Percentiles rank a stretch among this genome's conserved stretches.
Evolutionary conservation across 2,113 vertebrate species (phyloP).

Genomic region (Chionodraco myersi): DNA sequence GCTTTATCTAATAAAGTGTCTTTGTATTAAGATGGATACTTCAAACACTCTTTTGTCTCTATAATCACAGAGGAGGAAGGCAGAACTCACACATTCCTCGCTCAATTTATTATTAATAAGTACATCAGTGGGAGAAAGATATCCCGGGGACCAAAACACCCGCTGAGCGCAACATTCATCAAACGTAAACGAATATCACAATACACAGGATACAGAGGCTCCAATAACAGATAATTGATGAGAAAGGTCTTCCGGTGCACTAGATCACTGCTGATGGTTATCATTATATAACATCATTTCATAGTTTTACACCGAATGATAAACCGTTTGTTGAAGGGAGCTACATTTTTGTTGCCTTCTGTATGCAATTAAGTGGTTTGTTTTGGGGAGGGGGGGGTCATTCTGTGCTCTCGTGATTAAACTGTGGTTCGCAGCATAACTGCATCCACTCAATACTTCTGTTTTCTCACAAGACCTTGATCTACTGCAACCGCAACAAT

Average conservation of each 20-base stretch:
- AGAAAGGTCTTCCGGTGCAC: conserved; percentile 79
- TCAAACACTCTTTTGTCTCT: conserved; percentile 84
- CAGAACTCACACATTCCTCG: conserved; percentile 85
- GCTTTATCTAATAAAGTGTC: conserved; percentile 88
- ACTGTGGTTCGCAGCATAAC: conserved; percentile 66
- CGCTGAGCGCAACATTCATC: conserved; percentile 84
- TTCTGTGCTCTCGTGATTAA: conserved; percentile 60
- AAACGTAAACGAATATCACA: conserved; percentile 85
- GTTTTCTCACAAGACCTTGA: conserved; percentile 62
- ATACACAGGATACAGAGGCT: conserved; percentile 86
- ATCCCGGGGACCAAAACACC: conserved; percentile 83
- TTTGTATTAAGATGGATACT: conserved; percentile 87
- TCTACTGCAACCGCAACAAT: conserved; percentile 71
- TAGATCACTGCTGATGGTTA: conserved; percentile 77
- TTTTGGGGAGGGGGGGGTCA: conserved; percentile 54
- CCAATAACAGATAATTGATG: conserved; percentile 86
- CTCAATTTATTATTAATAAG: conserved; percentile 89
- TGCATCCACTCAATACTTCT: conserved; percentile 63
- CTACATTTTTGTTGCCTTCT: conserved; percentile 61
- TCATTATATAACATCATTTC: conserved; percentile 80
- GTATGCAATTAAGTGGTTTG: conserved; percentile 67
- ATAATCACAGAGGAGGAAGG: conserved; percentile 86
- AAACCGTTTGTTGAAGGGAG: conserved; percentile 67
- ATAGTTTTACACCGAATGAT: conserved; percentile 73
- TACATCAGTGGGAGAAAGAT: conserved; percentile 86